A percentile compares a stretch with the other conserved stretches of the same genome.
Evolutionary conservation across 2,113 vertebrate genomes (phyloP).

Genomic region (Ochotona curzoniae): DNA sequence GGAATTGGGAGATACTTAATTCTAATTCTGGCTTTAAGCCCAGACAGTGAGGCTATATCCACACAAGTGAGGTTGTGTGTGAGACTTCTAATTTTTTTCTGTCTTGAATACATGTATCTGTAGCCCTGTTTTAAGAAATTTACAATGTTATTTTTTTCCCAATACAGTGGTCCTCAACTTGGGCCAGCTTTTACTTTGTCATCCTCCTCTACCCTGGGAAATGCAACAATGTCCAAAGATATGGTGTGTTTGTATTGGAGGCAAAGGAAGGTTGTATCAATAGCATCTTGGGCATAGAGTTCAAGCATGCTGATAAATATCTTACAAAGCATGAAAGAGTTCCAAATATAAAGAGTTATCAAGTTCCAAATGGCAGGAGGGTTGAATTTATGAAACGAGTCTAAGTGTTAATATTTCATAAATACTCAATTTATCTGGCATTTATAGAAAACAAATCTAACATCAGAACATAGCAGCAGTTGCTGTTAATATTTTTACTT

Average conservation of each 20-base stretch:
- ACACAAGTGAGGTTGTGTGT: slow-evolving; percentile 59
- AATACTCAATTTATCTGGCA: not conserved
- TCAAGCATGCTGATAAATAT: not conserved
- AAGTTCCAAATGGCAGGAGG: not conserved
- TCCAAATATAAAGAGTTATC: not conserved
- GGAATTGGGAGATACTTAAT: slow-evolving; percentile 82
- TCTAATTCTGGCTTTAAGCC: slow-evolving; percentile 80
- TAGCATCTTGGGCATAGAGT: not conserved
- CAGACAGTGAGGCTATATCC: slow-evolving; percentile 66
- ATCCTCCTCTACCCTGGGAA: not conserved
- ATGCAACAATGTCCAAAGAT: not conserved
- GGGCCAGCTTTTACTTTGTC: not conserved
- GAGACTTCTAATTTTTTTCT: slow-evolving; percentile 69
- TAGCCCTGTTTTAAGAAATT: slow-evolving; percentile 59
- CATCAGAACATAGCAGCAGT: not conserved
- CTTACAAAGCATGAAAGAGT: not conserved
- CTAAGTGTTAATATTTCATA: not conserved
- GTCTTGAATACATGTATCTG: slow-evolving; percentile 6
- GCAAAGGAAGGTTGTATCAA: fast-evolving
- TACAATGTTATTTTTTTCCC: not conserved
- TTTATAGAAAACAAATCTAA: slow-evolving; percentile 19
- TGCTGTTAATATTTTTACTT: not conserved
- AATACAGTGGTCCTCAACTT: not conserved
- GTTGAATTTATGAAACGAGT: not conserved
- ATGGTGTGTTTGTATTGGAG: not conserved